phyloP scores from a whole-genome alignment of 2,888 invertebrate genomes.

The Achlya flavicornis region DNA sequence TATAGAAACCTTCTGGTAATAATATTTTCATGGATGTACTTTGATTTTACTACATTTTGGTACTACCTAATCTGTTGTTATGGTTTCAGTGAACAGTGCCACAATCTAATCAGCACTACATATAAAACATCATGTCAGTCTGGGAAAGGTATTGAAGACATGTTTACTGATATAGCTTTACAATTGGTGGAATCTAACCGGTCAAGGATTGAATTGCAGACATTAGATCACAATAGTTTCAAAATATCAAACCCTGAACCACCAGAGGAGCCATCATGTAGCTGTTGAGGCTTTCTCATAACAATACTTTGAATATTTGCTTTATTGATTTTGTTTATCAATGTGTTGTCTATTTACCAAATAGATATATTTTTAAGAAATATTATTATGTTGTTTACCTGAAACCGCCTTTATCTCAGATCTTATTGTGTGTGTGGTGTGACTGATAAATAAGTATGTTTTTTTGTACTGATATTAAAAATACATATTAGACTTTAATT shows the following conservation, averaged over 20 bases:
- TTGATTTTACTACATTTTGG: conserved; percentile 1
- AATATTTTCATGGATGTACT: conserved; percentile 17
- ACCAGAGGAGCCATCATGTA: conserved; percentile 77
- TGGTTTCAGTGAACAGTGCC: conserved; percentile 92
- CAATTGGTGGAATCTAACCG: conserved; percentile 91
- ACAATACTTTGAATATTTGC: conserved; percentile 24
- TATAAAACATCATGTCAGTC: conserved; percentile 96
- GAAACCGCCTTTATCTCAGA: not conserved
- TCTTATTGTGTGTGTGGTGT: not conserved
- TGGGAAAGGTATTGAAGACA: conserved; percentile 93
- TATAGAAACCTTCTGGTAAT: conserved; percentile 93
- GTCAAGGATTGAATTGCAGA: conserved; percentile 92
- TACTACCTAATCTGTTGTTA: conserved; percentile 12
- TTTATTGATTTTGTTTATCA: conserved; percentile 12
- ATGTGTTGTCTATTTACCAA: not conserved
- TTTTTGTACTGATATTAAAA: too few species aligned
- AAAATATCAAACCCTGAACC: conserved; percentile 88
- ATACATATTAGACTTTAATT: not conserved
- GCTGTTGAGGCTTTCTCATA: conserved; percentile 55
- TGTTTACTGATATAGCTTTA: conserved; percentile 94
- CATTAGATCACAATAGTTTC: conserved; percentile 90
- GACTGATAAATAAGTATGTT: not conserved
- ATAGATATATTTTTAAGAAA: not conserved
- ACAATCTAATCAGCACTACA: conserved; percentile 93
- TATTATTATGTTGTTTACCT: not conserved